phyloP scores from a whole-genome alignment of 1,140 invertebrate genomes.

The Bombus huntii region DNA sequence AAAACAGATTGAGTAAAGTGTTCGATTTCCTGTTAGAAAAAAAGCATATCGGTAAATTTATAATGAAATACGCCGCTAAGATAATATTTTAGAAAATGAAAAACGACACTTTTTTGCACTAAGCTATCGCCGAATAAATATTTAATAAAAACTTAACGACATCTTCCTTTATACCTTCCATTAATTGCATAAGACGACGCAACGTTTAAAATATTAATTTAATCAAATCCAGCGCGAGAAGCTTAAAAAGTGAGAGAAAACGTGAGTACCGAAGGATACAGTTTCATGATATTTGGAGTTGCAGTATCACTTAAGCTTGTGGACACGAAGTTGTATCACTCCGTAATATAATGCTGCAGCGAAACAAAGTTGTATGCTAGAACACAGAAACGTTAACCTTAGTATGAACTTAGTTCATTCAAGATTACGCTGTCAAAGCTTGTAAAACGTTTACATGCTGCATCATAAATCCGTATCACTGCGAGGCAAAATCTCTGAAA shows the following conservation, averaged over 20 bases:
- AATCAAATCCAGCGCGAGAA: not conserved
- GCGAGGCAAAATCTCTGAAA: not conserved
- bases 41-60: not conserved
- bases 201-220: not conserved
- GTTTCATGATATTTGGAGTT: not conserved
- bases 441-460: not conserved
- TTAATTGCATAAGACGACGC: not conserved
- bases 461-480: not conserved
- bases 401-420: not conserved
- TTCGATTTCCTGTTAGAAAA: not conserved
- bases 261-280: not conserved
- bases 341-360: not conserved
- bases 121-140: not conserved
- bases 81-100: conserved; percentile 17
- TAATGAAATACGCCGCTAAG: not conserved
- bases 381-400: conserved; percentile 27
- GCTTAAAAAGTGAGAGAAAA: not conserved
- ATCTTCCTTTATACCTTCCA: not conserved
- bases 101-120: not conserved
- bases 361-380: not conserved
- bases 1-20: not conserved
- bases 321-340: not conserved
- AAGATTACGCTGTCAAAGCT: conserved; percentile 41
- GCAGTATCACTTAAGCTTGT: not conserved
- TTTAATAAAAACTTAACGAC: conserved; percentile 15